phyloP scores from a whole-genome alignment of 2,113 vertebrate species.

The Anguilla japonica region DNA sequence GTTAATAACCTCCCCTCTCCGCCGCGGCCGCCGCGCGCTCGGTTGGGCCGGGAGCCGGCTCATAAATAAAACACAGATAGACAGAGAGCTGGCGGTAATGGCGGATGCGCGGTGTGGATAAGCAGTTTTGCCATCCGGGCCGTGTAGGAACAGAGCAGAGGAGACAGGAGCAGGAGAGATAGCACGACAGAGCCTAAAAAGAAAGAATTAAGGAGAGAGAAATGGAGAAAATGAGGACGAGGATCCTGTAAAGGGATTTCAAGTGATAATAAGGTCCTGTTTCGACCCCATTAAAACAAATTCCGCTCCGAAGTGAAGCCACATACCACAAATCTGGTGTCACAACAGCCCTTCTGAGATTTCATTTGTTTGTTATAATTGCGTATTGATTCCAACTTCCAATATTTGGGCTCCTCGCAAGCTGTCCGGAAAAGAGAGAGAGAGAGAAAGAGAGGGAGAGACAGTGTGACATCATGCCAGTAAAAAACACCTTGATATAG shows the following conservation, averaged over 20 bases:
- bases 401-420: neutral
- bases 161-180: neutral
- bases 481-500: no score
- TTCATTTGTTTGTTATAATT: neutral
- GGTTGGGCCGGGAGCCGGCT: neutral
- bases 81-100: neutral
- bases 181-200: neutral
- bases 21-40: neutral
- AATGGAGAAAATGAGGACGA: neutral
- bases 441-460: no score
- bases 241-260: neutral
- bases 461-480: no score
- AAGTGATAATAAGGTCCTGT: neutral
- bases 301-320: neutral
- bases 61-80: conserved; percentile 5
- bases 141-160: neutral
- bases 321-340: neutral
- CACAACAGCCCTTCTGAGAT: neutral
- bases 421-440: no score
- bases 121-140: conserved; percentile 7
- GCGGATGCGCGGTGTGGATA: neutral
- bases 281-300: neutral
- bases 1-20: neutral
- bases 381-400: neutral
- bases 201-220: no score